Percentiles rank a stretch among this genome's conserved stretches.
These are phyloP conservation scores for Buphagus erythrorhynchus DNA, from an alignment of 2,797 vertebrate genomes.

Conservation along the genomic window DNA sequence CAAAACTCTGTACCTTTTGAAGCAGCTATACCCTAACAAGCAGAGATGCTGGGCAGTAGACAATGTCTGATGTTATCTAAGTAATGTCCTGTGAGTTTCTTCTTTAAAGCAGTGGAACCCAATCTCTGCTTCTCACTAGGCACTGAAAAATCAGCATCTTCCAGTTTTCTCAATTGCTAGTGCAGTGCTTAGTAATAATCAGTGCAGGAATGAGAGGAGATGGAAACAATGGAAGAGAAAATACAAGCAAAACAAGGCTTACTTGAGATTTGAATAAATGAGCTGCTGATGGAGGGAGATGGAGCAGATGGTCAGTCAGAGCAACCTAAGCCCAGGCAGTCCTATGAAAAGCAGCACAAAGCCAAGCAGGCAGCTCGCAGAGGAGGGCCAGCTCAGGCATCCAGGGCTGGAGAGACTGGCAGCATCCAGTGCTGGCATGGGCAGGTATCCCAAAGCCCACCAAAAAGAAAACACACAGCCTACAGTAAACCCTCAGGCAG, in stretches of 20 bases:
- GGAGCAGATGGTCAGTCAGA: background rate
- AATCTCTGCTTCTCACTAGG: background rate
- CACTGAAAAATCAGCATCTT: background rate
- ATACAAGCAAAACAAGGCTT: background rate
- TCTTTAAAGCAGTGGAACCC: background rate
- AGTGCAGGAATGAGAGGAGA: background rate
- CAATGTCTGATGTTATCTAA: background rate
- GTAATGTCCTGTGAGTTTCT: background rate
- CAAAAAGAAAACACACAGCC: background rate
- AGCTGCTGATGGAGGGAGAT: background rate
- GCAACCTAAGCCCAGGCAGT: background rate
- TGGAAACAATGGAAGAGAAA: background rate
- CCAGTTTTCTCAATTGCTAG: background rate
- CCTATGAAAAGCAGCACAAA: background rate
- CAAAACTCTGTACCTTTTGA: background rate
- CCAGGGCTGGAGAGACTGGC: background rate
- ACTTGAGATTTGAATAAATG: slow-evolving; percentile 34
- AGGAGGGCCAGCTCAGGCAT: background rate
- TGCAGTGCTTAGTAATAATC: background rate
- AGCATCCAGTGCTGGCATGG: fast-evolving
- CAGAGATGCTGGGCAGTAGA: background rate
- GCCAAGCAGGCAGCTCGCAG: background rate
- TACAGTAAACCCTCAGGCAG: background rate
- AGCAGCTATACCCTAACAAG: background rate
- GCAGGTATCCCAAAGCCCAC: background rate